Evolutionary conservation across 2,113 vertebrate species (phyloP), one percentile per base, ranked within the genome.

Genomic region (western clawed frog (Xenopus tropicalis)): DNA sequence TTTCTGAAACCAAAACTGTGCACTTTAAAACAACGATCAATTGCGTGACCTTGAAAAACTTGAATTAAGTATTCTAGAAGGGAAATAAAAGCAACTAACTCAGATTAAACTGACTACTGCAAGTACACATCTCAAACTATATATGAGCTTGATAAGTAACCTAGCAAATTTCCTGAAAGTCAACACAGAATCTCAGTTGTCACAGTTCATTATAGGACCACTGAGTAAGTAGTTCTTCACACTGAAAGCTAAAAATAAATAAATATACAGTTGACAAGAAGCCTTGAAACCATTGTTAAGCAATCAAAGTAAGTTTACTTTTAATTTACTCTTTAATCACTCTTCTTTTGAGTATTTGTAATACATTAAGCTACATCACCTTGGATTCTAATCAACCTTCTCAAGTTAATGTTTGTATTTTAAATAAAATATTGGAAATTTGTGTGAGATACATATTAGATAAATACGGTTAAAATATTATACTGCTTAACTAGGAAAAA

Each of bases 241-340:
- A n/a, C n/a, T n/a, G n/a, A n/a, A 14, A 77, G 64, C 3, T n/a
- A n/a, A n/a, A n/a, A 7, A 4, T 70, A 83, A 82, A 80, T 77
- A 83, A 69, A 37, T 71, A 63, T 66, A 84, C 72, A 73, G 61
- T 59, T 79, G 83, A 82, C 81, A 79, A 0, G 21, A 65, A 61
- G 73, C 29, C 59, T 73, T 48, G 51, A 86, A 68, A 67, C 29
- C 56, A 77, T 70, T 44, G 75, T 19, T 71, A 86, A 86, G 83
- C 73, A 87, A 85, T 82, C 56, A 57, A 3, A 1, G 23, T 20
- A 48, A 86, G 78, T 89, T 91, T 87, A 80, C 81, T 87, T 88
- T 88, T 85, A 72, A 88, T 87, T 89, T 88, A 24, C 77, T 87
- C 87, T 84, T 85, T 85, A 88, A 88, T 86, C 83, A 87, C 77